Evolutionary conservation across 2,888 invertebrate genomes (phyloP), one percentile per base, ranked within the genome.

Genomic region (Mesochorus sp.): DNA sequence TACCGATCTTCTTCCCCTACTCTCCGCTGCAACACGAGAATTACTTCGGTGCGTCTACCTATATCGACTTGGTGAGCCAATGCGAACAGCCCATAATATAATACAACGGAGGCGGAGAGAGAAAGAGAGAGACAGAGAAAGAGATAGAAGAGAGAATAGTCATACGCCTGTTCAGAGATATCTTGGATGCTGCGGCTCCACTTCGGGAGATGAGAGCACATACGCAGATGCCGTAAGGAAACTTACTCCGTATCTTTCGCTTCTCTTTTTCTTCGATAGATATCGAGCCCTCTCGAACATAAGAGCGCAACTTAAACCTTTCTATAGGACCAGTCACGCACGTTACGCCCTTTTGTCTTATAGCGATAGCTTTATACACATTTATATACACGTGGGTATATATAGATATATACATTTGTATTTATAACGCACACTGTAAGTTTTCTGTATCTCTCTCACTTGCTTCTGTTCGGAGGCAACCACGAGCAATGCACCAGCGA

Each of bases 381-480:
- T 53, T 4, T 19, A 44, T 19, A 12, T 31, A 19, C n/a, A n/a
- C n/a, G n/a, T n/a, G n/a, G n/a, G n/a, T 14, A 17, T 2, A 14
- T 42, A 44, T 26, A 42, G 19, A 24, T 26, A 26, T 26, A 10
- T 14, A n/a, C 1, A 28, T 51, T 4, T 51, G 8, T 37, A 10
- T 47, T 10, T 10, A 44, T 21, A 26, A 10, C 19, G 34, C 53
- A 24, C 37, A 61, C 49, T 64, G 57, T 47, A 70, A 61, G 24
- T 31, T 44, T 34, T 39, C 57, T 24, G 44, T 51, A 28, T 62
- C 55, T 53, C 37, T 74, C 59, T 62, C 57, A 59, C 51, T 51
- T 44, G 74, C 76, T 76, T 70, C 76, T 70, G 76, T 76, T 70
- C 70, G 21, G 70, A 57, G 76, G 70, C 68, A 61, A n/a, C 59